Percentiles rank a stretch among this genome's conserved stretches.
These are phyloP conservation scores for Octopus sinensis DNA, from an alignment of 1,140 invertebrate species.

Conservation along the genomic window DNA sequence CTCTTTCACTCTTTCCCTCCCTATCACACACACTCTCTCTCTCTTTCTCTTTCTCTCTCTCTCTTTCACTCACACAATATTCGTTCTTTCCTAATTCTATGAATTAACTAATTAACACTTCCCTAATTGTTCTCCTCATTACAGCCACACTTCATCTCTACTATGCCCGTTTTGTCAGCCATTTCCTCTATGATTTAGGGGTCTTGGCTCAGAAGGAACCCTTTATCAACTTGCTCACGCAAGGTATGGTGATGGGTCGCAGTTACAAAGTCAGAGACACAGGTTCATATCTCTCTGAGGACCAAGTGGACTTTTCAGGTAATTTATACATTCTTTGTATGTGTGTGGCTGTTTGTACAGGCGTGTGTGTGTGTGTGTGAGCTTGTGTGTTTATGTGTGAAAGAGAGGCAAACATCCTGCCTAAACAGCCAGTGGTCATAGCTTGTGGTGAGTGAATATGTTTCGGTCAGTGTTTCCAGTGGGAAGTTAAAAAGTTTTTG, in stretches of 20 bases:
- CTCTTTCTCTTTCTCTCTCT: background rate
- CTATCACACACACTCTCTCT: background rate
- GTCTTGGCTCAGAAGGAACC: conserved; percentile 75
- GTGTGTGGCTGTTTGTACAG: no score
- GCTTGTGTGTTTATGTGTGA: no score
- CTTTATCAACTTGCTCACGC: conserved; percentile 84
- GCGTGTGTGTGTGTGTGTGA: no score
- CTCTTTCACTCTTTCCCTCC: background rate
- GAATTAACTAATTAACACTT: background rate
- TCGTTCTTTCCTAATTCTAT: background rate
- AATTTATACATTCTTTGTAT: conserved; percentile 6
- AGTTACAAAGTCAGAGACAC: conserved; percentile 73
- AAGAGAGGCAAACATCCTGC: no score
- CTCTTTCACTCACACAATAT: background rate
- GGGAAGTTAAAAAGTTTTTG: no score
- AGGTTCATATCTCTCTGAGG: conserved; percentile 74
- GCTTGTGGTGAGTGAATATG: no score
- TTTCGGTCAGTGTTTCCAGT: no score
- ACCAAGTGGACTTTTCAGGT: conserved; percentile 70
- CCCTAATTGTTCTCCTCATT: conserved; percentile 38
- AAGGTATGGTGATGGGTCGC: conserved; percentile 91
- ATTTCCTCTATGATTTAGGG: conserved; percentile 83
- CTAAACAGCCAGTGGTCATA: no score
- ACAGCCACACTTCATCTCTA: conserved; percentile 89
- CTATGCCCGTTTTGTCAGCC: conserved; percentile 90